Conservation (phyloP, 1,140 invertebrate genomes). For the Phymorhynchus buccinoides region DNA sequence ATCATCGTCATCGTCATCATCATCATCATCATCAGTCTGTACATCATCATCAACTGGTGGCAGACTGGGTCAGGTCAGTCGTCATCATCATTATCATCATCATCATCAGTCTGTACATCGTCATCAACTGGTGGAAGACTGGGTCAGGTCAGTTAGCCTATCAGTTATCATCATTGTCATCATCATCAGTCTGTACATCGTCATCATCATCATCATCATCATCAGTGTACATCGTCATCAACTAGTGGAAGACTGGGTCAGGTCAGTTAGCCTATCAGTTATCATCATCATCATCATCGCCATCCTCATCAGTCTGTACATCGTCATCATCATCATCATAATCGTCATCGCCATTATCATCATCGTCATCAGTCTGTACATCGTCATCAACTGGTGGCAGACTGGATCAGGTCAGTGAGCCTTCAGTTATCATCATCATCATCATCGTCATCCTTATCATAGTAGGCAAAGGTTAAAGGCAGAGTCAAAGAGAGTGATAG, state of each 20-base stretch:
- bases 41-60: constrained; percentile 72
- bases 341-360: too few relatives aligned
- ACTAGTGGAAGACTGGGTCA: constrained; percentile 70
- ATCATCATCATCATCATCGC: too few relatives aligned
- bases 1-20: constrained; percentile 74
- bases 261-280: constrained; percentile 61
- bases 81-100: constrained; percentile 71
- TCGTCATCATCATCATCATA: too few relatives aligned
- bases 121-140: constrained; percentile 70
- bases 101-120: constrained; percentile 72
- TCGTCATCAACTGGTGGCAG: constrained; percentile 69
- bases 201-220: too few relatives aligned
- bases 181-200: too few relatives aligned
- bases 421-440: too few relatives aligned
- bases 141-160: constrained; percentile 61
- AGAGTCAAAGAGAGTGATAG: too few relatives aligned
- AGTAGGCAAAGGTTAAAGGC: too few relatives aligned
- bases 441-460: constrained; percentile 75
- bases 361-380: constrained; percentile 73
- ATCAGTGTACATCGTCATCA: constrained; percentile 72
- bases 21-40: constrained; percentile 74
- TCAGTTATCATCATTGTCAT: too few relatives aligned
- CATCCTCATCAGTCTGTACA: too few relatives aligned
- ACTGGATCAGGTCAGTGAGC: constrained; percentile 65
- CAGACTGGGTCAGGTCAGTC: constrained; percentile 66